Percentiles rank a stretch among this genome's conserved stretches.
Conservation (phyloP, 2,113 vertebrate species). For the Ariopsis seemanni region DNA sequence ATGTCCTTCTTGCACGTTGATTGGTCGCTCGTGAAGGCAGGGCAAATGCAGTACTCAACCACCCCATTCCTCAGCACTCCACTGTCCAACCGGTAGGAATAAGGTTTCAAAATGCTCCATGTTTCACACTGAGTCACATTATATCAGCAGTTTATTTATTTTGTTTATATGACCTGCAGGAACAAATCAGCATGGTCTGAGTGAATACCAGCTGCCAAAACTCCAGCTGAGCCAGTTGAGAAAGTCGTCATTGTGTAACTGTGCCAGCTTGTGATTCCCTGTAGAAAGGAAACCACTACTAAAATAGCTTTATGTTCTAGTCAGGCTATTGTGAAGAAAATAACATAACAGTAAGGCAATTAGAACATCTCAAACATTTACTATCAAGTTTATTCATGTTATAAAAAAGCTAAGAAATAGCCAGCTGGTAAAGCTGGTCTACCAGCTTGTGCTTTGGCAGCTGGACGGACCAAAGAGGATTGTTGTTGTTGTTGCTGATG, state of each 20-base stretch:
- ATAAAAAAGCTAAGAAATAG: background rate
- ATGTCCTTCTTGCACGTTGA: constrained; percentile 4
- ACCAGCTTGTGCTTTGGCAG: background rate
- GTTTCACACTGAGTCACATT: background rate
- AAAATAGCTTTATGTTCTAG: background rate
- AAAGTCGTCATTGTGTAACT: background rate
- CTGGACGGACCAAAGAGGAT: background rate
- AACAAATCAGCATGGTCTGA: background rate
- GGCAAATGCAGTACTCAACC: constrained; percentile 62
- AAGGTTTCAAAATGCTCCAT: constrained; percentile 18
- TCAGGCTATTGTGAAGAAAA: background rate
- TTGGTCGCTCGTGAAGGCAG: constrained; percentile 60
- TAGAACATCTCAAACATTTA: background rate
- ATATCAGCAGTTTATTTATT: background rate
- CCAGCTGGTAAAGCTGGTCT: background rate
- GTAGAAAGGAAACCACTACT: background rate
- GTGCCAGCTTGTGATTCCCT: background rate
- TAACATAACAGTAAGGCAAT: background rate
- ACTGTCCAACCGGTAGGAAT: constrained; percentile 34
- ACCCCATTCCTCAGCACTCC: constrained; percentile 46
- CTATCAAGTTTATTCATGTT: background rate
- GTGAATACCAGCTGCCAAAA: background rate
- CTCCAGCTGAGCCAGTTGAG: background rate
- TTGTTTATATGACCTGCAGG: background rate
- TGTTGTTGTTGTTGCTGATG: too few species aligned